Evolutionary conservation across 2,113 vertebrate genomes (phyloP).

Genomic region (Lichenostomus cassidix): DNA sequence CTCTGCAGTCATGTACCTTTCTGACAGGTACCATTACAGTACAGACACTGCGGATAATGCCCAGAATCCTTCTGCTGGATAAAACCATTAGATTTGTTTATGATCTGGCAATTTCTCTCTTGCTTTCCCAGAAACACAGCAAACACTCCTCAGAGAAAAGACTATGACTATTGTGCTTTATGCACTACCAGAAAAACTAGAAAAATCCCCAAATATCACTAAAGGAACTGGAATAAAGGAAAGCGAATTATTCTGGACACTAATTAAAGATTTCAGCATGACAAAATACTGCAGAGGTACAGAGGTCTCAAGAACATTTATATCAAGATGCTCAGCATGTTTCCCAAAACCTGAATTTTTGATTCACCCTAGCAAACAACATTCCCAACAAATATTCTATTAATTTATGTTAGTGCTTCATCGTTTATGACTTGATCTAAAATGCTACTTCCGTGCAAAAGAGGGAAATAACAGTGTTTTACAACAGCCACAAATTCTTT

Average conservation of each 20-base stretch:
- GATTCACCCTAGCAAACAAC: not conserved
- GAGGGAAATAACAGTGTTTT: not conserved
- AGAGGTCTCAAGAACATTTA: not conserved
- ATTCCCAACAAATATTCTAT: not conserved
- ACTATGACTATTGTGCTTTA: not conserved
- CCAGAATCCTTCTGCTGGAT: not conserved
- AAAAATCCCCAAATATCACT: not conserved
- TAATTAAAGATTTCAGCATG: not conserved
- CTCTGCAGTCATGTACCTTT: not conserved
- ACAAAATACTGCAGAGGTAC: not conserved
- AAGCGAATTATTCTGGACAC: not conserved
- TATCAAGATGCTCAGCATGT: not conserved
- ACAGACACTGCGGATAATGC: not conserved
- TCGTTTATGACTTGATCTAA: not conserved
- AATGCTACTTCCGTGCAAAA: not conserved
- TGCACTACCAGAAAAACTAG: not conserved
- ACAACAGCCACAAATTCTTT: not conserved
- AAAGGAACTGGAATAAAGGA: not conserved
- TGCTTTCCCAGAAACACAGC: not conserved
- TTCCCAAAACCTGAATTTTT: not conserved
- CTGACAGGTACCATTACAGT: not conserved
- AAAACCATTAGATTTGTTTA: not conserved
- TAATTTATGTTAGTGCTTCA: not conserved
- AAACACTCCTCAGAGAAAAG: not conserved
- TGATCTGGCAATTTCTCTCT: not conserved